Evolutionary conservation across 2,797 vertebrate species (phyloP).

Genomic region (Kryptolebias ocellatus): DNA sequence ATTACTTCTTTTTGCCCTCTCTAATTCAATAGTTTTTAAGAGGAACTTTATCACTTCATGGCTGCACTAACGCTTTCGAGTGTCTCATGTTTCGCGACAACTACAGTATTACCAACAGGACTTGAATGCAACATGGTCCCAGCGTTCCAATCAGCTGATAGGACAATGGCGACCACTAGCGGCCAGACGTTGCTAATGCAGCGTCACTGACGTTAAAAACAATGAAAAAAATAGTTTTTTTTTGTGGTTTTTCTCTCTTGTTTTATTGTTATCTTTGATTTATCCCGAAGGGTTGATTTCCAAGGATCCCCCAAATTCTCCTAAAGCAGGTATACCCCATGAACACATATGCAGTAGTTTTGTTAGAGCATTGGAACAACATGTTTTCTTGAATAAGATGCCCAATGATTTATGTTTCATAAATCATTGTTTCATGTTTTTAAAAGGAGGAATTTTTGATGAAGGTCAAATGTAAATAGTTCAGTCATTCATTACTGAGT

Average conservation of each 20-base stretch:
- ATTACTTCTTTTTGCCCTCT: background rate
- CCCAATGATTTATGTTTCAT: background rate
- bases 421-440: background rate
- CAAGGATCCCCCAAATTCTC: too few species aligned
- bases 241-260: background rate
- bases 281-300: too few species aligned
- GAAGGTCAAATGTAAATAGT: background rate
- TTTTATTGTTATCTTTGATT: too few species aligned
- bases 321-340: too few species aligned
- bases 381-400: too few species aligned
- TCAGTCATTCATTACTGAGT: background rate
- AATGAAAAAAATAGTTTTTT: background rate
- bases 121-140: background rate
- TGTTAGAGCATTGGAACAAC: too few species aligned
- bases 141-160: background rate
- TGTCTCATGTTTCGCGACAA: background rate
- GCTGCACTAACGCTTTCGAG: background rate
- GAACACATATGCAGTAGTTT: too few species aligned
- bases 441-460: background rate
- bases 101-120: background rate
- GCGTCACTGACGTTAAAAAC: background rate
- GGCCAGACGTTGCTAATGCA: background rate
- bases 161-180: background rate
- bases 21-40: background rate
- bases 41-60: background rate